Conservation (phyloP, 2,888 invertebrate genomes). For the Neoaliturus tenellus region DNA sequence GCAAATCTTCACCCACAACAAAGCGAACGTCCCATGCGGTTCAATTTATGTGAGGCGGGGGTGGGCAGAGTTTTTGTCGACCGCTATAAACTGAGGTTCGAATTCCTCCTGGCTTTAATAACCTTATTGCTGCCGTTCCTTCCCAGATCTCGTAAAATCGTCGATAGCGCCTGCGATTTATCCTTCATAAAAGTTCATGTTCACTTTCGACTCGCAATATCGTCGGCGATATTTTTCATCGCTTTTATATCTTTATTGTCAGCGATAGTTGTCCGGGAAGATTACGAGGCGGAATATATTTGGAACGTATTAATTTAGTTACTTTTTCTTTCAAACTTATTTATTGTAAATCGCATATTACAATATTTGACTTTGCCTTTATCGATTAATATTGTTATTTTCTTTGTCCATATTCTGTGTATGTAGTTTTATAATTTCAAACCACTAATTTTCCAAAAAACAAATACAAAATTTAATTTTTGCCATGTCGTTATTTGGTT, state of each 20-base stretch:
- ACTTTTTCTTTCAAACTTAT: too few species aligned
- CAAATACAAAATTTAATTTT: too few species aligned
- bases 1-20: neutral
- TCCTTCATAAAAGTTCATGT: slow-evolving; percentile 30
- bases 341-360: too few species aligned
- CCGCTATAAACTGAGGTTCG: slow-evolving; percentile 23
- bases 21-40: neutral
- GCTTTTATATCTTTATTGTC: neutral
- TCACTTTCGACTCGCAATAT: neutral
- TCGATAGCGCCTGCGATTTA: slow-evolving; percentile 3
- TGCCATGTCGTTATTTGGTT: too few species aligned
- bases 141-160: neutral
- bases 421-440: too few species aligned
- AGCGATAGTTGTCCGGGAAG: neutral
- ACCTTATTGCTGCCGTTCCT: slow-evolving; percentile 4
- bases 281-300: neutral
- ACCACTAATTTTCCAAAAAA: too few species aligned
- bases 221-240: neutral
- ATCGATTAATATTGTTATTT: too few species aligned
- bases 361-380: too few species aligned
- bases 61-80: neutral
- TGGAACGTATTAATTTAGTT: too few species aligned
- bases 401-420: too few species aligned
- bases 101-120: slow-evolving; percentile 13
- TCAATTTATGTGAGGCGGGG: slow-evolving; percentile 1